These are phyloP conservation scores for Leucozona laternaria DNA, from an alignment of 2,888 invertebrate genomes.

Conservation along the genomic window DNA sequence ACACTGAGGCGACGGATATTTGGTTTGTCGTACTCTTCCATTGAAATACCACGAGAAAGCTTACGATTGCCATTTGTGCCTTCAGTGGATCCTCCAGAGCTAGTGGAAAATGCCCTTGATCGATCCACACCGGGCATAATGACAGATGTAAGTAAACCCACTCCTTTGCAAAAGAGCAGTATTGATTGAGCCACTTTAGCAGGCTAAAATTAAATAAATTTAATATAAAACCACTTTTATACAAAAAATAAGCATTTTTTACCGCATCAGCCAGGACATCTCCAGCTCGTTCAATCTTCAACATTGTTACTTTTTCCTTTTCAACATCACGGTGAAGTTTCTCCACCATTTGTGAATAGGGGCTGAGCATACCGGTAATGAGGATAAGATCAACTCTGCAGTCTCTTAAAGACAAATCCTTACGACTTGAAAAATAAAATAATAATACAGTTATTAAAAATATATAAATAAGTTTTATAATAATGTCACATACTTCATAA, in stretches of 20 bases:
- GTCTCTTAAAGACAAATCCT: constrained; percentile 88
- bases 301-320: constrained; percentile 92
- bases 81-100: constrained; percentile 85
- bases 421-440: constrained; percentile 85
- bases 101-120: constrained; percentile 85
- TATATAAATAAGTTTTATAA: not conserved
- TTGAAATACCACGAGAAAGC: constrained; percentile 88
- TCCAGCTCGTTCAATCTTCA: constrained; percentile 94
- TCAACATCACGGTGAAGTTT: constrained; percentile 91
- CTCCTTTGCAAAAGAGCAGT: constrained; percentile 94
- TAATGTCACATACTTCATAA: constrained; percentile 89
- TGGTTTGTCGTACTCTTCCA: constrained; percentile 93
- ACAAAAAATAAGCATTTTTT: too few species aligned
- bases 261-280: constrained; percentile 94
- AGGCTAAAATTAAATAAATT: constrained; percentile 85
- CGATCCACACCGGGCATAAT: constrained; percentile 92
- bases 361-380: constrained; percentile 91
- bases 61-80: constrained; percentile 83
- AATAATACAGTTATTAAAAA: not conserved
- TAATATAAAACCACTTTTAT: too few species aligned
- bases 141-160: constrained; percentile 92
- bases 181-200: constrained; percentile 94
- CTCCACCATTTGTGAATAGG: constrained; percentile 92
- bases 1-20: constrained; percentile 90
- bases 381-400: constrained; percentile 91